These are phyloP conservation scores for Takifugu rubripes DNA, from an alignment of 2,797 vertebrate species.

Conservation along the genomic window DNA sequence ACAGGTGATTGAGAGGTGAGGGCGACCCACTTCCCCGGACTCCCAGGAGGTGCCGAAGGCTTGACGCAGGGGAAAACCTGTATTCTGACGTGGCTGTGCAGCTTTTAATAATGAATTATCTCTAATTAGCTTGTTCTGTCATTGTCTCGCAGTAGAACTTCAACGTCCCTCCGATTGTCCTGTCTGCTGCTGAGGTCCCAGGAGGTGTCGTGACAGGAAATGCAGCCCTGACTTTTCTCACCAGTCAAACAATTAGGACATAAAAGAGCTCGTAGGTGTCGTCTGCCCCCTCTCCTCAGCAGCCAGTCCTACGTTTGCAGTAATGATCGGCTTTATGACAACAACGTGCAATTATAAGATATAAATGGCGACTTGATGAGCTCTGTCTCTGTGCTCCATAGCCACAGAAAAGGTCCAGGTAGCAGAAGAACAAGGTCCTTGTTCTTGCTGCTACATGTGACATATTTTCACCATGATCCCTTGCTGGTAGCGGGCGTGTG, in stretches of 20 bases:
- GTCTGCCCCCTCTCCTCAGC: too few species aligned
- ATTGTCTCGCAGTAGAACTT: too few species aligned
- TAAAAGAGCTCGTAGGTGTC: conserved; percentile 46
- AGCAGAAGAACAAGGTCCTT: not conserved
- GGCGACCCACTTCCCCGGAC: conserved; percentile 34
- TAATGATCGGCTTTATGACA: too few species aligned
- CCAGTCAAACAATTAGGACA: conserved; percentile 46
- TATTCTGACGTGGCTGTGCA: not conserved
- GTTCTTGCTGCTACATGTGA: conserved; percentile 8
- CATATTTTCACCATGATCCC: conserved; percentile 26
- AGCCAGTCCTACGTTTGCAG: too few species aligned
- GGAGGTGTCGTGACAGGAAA: conserved; percentile 69
- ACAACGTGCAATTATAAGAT: too few species aligned
- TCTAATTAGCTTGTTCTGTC: not conserved
- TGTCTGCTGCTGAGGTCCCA: conserved; percentile 19
- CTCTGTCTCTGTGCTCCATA: too few species aligned
- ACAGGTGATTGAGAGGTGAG: conserved; percentile 76
- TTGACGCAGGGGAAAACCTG: not conserved
- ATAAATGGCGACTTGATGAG: too few species aligned
- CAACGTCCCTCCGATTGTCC: too few species aligned
- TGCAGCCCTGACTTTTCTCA: conserved; percentile 52
- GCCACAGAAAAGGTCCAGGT: not conserved
- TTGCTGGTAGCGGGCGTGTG: conserved; percentile 26
- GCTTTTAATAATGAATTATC: not conserved
- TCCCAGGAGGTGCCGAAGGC: conserved; percentile 28